Conservation (phyloP, 2,888 invertebrate species). For the Noctua janthina region DNA sequence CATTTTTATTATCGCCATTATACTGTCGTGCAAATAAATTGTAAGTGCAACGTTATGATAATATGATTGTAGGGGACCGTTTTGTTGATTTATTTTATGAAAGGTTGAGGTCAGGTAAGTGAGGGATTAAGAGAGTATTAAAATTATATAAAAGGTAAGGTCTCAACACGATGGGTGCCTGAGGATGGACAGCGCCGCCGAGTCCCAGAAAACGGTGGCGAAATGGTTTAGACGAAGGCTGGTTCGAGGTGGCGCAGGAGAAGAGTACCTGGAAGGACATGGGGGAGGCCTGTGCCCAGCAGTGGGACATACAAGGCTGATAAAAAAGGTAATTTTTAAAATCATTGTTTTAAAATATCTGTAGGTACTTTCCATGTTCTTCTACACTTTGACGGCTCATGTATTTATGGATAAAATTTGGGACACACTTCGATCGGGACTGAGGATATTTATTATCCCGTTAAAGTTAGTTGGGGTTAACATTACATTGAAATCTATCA, state of each 20-base stretch:
- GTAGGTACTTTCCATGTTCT: not conserved
- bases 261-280: no score
- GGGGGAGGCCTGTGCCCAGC: no score
- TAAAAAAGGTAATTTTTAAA: not conserved
- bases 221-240: no score
- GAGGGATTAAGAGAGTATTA: not conserved
- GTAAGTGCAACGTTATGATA: slow-evolving; percentile 26
- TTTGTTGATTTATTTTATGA: slow-evolving; percentile 23
- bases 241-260: no score
- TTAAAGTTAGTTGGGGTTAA: not conserved
- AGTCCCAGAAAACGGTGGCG: no score
- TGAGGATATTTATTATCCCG: not conserved
- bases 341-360: not conserved
- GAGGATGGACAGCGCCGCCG: no score
- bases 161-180: no score
- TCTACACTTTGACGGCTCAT: not conserved
- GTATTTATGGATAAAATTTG: not conserved
- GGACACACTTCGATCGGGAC: not conserved
- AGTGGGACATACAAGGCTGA: no score
- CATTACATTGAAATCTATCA: not conserved
- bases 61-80: slow-evolving; percentile 26
- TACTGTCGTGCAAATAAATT: slow-evolving; percentile 47
- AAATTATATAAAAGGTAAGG: no score
- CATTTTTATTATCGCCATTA: slow-evolving; percentile 48
- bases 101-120: not conserved